Base-by-base conservation (phyloP, 2,888 invertebrate genomes). In the Trichopoda pennipes region DNA sequence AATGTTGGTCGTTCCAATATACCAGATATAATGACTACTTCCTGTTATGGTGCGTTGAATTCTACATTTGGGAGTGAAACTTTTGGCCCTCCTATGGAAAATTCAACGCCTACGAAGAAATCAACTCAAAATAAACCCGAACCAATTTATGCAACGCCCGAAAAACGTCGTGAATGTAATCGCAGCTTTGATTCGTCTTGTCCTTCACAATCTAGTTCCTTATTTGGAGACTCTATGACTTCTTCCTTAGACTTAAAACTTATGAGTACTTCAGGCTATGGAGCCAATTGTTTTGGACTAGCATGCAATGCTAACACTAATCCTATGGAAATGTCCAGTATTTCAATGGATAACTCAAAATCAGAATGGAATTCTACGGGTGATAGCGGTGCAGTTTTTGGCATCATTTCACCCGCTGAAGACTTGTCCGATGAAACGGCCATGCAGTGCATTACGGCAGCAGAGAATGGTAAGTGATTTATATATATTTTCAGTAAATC, bases 11-110 rank as follows among this genome's bases (percentile, higher is more conserved):
- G 79, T n/a, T 35, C 66, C 4, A 51, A 75, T 16, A 80, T 81
- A 55, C 88, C 89, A 28, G 91, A 90, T 80, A 90, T 91, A 58
- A 91, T 91, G 91, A 91, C 90, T 74, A 88, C 90, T 44, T 91
- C 91, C 1, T 91, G 91, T 80, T 91, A 91, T 83, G 91, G 91
- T 82, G 87, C 88, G 1, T 84, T 91, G 8, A 90, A 91, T 70
- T 87, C 85, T 60, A 87, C 89, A 12, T 88, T 90, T 80, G 83
- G 80, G 14, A 89, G 88, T 81, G 85, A 78, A 61, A 82, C 74
- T 7, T 74, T 74, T 10, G 85, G 72, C 12, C 74, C 85, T 14
- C 73, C 85, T 66, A 60, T 60, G 17, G 83, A 85, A 4, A 69
- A 76, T 1, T 42, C 58, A 7, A 76, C 74, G 0, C 70, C 79